phyloP scores from a whole-genome alignment of 2,888 invertebrate genomes.

The Catocala nupta region DNA sequence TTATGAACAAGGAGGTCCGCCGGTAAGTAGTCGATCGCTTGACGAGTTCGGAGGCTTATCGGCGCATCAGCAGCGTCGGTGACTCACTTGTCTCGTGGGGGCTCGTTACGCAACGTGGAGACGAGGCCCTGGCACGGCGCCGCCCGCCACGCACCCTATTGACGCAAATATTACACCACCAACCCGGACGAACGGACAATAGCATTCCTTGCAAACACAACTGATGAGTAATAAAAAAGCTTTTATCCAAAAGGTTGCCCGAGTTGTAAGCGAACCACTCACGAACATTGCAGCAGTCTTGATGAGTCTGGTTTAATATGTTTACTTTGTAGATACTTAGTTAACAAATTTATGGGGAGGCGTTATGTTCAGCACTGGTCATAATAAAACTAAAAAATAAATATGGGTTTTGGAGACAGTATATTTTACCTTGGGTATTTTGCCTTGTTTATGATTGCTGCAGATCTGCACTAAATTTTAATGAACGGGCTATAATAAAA shows the following conservation, averaged over 20 bases:
- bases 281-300: background rate
- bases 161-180: constrained; percentile 22
- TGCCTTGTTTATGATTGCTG: no score
- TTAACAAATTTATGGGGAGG: no score
- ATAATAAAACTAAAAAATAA: no score
- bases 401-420: no score
- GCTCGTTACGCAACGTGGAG: constrained; percentile 57
- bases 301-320: no score
- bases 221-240: constrained; percentile 44
- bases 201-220: constrained; percentile 39
- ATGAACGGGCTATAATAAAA: no score
- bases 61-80: constrained; percentile 46
- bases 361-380: no score
- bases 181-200: constrained; percentile 35
- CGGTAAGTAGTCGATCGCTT: constrained; percentile 1
- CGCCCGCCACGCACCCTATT: constrained; percentile 27
- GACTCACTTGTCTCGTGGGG: constrained; percentile 63
- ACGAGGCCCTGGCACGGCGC: constrained; percentile 1
- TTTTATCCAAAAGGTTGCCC: constrained; percentile 23
- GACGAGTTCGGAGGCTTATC: constrained; percentile 50
- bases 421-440: no score
- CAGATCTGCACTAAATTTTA: no score
- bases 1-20: constrained; percentile 46
- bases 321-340: no score
- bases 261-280: constrained; percentile 5